Evolutionary conservation across 2,888 invertebrate species (phyloP), one percentile per base, ranked within the genome.

Genomic region (Drosophila macrothrix): DNA sequence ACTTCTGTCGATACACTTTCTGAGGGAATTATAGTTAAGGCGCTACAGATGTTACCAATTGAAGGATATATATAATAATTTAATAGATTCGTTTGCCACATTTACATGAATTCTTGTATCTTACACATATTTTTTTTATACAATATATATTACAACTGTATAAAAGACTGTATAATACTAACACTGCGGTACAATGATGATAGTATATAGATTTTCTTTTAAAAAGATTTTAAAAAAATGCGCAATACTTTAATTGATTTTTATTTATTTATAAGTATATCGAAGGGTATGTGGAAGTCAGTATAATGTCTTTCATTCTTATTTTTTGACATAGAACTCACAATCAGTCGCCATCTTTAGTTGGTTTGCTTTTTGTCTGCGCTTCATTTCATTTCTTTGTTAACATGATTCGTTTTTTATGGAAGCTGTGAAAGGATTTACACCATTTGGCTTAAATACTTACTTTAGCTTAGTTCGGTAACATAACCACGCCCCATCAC

Each of bases 341-440:
- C 52, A 76, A 71, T 80, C 79, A 67, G 79, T 74, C 55, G 67
- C 67, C 76, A 76, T 76, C 67, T 70, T 54, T 35, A 56, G 63
- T 65, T 52, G 69, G 33, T 72, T 74, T 66, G 53, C 62, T 70
- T 83, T 83, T 90, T 86, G 83, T 88, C 79, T 78, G 69, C 82
- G 83, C 83, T 83, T 88, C 83, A 90, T 90, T 88, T 88, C 77
- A 84, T 80, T 80, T 80, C 83, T 80, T 80, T 88, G 81, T 82
- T 83, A 87, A 88, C 78, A 78, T 82, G 88, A 88, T 83, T 84
- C 76, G 82, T 76, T 89, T 85, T 76, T 78, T 82, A 80, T 89
- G 78, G 67, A 55, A 73, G 58, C 70, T 74, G 70, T 70, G 61
- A 64, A 77, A 78, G 84, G 88, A 88, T 78, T 91, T 82, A 83